Base-by-base conservation (phyloP, 1,140 invertebrate species). In the Metaphire vulgaris region DNA sequence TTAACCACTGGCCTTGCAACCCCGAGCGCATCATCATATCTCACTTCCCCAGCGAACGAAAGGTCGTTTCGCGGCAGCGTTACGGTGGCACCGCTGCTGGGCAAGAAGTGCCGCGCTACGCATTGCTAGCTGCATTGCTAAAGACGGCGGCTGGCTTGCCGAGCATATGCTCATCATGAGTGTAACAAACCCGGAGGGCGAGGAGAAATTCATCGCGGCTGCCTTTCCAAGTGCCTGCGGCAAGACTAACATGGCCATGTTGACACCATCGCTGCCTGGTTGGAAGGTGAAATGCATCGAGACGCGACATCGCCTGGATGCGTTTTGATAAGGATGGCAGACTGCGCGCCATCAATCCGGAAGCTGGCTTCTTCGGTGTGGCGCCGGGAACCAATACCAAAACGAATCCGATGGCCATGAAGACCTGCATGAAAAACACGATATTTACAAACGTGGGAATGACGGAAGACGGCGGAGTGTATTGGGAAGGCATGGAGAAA, bases 311-410 rank as follows among this genome's bases (percentile, higher is more conserved):
- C 75, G 88, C 88, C 2, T 89, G 88, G 88, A 98, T 99, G 95
- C 92, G 92, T 83, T 99, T 99, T 84, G 95, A 98, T 81, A 88
- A 90, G 30, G 88, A 96, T 75, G 96, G 96, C 1, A 90, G 91
- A 41, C 88, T 99, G 28, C 89, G 96, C 76, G 98, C 97, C 1
- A 99, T 99, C 80, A 99, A 99, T 85, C 97, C 98, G 0, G 98
- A 99, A 86, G 95, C 96, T 83, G 98, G 98, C 26, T 99, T 99
- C 90, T 99, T 99, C 85, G 98, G 98, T 1, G 98, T 99, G 0
- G 97, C 97, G 1, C 98, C 98, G 73, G 97, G 93, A 1, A 99
- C 97, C 14, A 97, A 93, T 0, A 88, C 87, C 74, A 89, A 91
- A 16, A 99, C 95, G 0, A 99, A 99, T 86, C 97, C 97, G 0